Percentiles rank a stretch among this genome's conserved stretches.
Evolutionary conservation across 35 echinoderm and acorn worm genomes (phyloP).

Genomic region (Holothuria glaberrima): DNA sequence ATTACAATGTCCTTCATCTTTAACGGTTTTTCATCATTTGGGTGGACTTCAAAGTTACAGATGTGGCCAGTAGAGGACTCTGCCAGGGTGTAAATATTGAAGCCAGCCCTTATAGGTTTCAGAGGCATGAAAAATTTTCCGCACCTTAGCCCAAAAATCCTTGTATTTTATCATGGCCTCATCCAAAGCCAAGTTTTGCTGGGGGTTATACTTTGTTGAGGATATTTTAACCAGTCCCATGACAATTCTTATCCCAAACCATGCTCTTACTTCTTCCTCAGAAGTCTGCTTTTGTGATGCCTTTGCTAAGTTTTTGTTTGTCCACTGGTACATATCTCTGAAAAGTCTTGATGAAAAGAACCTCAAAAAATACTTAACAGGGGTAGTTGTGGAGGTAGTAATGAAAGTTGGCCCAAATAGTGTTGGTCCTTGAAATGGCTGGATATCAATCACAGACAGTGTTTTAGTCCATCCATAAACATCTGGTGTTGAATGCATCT

Average conservation of each 20-base stretch:
- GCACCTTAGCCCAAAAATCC: constrained; percentile 21
- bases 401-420: constrained; percentile 31
- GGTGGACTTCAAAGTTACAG: constrained; percentile 36
- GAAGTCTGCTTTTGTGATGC: not conserved
- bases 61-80: too few relatives aligned
- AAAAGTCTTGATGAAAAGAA: too few relatives aligned
- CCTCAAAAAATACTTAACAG: too few relatives aligned
- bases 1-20: constrained; percentile 15
- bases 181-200: constrained; percentile 37
- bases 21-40: not conserved
- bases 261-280: constrained; percentile 24
- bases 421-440: too few relatives aligned
- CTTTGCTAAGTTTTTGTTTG: too few relatives aligned
- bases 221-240: constrained; percentile 56
- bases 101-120: constrained; percentile 47
- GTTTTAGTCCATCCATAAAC: constrained; percentile 10
- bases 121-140: constrained; percentile 61
- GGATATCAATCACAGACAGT: too few relatives aligned
- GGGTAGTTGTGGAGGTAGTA: too few relatives aligned
- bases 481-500: not conserved
- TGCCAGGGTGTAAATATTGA: constrained; percentile 61
- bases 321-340: too few relatives aligned
- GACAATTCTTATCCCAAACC: constrained; percentile 44
- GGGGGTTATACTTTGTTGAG: constrained; percentile 25
- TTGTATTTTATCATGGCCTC: constrained; percentile 67